These are phyloP conservation scores for Calyptommatus sinebrachiatus DNA, from an alignment of 2,113 vertebrate species.

Conservation along the genomic window DNA sequence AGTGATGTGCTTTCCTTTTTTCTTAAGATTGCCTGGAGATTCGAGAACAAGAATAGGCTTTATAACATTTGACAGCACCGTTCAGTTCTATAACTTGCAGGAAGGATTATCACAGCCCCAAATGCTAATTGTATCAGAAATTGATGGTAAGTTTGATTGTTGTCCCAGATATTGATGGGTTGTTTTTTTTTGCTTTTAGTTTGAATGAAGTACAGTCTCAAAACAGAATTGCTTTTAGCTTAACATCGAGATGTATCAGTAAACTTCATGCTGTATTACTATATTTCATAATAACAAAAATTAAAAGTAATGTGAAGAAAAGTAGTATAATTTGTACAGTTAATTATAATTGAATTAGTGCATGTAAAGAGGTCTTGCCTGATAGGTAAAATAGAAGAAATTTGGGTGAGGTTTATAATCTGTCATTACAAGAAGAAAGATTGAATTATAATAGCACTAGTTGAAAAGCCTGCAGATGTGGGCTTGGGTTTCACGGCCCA, in stretches of 20 bases:
- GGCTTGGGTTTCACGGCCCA: too few relatives aligned
- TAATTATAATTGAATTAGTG: constrained; percentile 22
- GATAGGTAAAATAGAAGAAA: background rate
- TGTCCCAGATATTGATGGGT: constrained; percentile 15
- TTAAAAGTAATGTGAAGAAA: background rate
- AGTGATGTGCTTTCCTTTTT: constrained; percentile 31
- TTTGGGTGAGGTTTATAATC: background rate
- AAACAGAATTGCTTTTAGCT: too few relatives aligned
- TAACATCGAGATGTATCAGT: background rate
- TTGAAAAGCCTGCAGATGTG: too few relatives aligned
- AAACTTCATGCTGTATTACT: background rate
- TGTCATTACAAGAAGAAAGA: background rate
- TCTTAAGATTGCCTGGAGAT: constrained; percentile 89
- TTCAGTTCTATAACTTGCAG: constrained; percentile 97
- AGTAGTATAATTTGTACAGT: background rate
- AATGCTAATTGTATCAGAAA: constrained; percentile 96
- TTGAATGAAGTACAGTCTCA: too few relatives aligned
- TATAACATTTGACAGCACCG: constrained; percentile 93
- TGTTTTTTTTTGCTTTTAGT: too few relatives aligned
- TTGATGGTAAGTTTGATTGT: constrained; percentile 81
- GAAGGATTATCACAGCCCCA: constrained; percentile 94
- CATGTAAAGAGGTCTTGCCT: background rate
- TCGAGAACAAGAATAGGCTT: constrained; percentile 91
- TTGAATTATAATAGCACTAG: too few relatives aligned
- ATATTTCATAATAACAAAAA: background rate